Base-by-base conservation (phyloP, 2,113 vertebrate species). In the Orthochromis malagaraziensis region DNA sequence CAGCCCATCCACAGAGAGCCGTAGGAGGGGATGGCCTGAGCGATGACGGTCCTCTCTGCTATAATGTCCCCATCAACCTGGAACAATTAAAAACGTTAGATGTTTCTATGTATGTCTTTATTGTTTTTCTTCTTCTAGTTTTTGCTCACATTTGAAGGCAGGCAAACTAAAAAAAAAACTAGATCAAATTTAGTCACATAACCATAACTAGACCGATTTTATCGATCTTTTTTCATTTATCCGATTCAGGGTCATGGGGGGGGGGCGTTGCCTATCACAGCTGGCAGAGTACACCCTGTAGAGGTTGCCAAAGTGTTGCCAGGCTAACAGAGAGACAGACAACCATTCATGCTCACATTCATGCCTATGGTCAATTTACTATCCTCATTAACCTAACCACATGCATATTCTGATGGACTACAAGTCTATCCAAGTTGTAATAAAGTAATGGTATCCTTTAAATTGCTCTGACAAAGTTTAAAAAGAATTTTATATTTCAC, bases 1-100 rank as follows among this genome's bases (percentile, higher is more conserved):
- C 96, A 97, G 84, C 96, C 96, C 89, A 97, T 90, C 89, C 93
- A 84, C 79, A 97, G 89, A 9, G 87, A 87, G 12, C 96, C 95
- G 1, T 42, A 24, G 4, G 94, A 42, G 2, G 93, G 90, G 54
- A 94, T 92, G 83, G 95, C 91, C 4, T 80, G 49, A 17, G 94
- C 89, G 1, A 94, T 85, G 49, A 94, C 94, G 0, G 90, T 93
- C 79, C 94, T 92, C 82, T 92, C 82, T 1, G 92, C 92, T 26
- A 92, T 87, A 45, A 55, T 12, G 8, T 1, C 6, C 3, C 89
- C 88, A 47, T 95, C 82, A 1, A 96, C 91, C 95, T 96, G 82
- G 29, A 84, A 79, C 33, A 81, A 73, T 84, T 7, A 24, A 65
- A 38, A 65, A 11, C 47, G 68, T 17, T 75, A 29, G 42, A 49